Base-by-base conservation (phyloP, 2,113 vertebrate genomes). In the Asarcornis scutulata region DNA sequence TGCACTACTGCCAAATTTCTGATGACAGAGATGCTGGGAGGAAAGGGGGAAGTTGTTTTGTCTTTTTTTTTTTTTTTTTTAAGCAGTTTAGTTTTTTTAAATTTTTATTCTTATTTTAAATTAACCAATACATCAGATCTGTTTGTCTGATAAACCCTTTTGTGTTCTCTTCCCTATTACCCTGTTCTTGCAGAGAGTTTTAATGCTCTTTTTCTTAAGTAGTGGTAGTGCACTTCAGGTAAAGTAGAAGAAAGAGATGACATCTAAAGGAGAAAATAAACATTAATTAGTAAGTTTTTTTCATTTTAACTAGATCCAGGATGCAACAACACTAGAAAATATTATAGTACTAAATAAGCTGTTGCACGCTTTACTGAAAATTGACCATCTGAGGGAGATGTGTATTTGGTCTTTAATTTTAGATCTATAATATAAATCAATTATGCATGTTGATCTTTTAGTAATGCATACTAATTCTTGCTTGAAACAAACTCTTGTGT, bases 161-260 rank as follows among this genome's bases (percentile, higher is more conserved):
- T 64, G 76, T 96, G 44, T 97, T 95, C 93, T 97, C 94, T 97
- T 97, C 83, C 86, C 71, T 97, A 91, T 97, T 95, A 95, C 93
- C 97, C 94, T 95, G 96, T 97, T 96, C 96, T 96, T 97, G 78
- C 86, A 90, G 88, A 97, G 84, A 91, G 85, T 96, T 97, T 91
- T 87, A 85, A 89, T 90, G 97, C 14, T 81, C 85, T 96, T 96
- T 97, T 93, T 95, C 88, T 34, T 84, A 87, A 94, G 95, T 77
- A 94, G 91, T 91, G 50, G 96, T 97, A 98, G 98, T 98, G 98
- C 98, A 98, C 98, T 98, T 98, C 97, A 98, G 97, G 98, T 98
- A 97, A 98, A 97, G 96, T 98, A 98, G 97, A 98, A 98, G 93
- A 98, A 98, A 97, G 97, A 98, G 98, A 97, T 97, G 97, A 96